These are phyloP conservation scores for Mesocricetus auratus DNA, from an alignment of 2,113 vertebrate genomes.

Conservation along the genomic window DNA sequence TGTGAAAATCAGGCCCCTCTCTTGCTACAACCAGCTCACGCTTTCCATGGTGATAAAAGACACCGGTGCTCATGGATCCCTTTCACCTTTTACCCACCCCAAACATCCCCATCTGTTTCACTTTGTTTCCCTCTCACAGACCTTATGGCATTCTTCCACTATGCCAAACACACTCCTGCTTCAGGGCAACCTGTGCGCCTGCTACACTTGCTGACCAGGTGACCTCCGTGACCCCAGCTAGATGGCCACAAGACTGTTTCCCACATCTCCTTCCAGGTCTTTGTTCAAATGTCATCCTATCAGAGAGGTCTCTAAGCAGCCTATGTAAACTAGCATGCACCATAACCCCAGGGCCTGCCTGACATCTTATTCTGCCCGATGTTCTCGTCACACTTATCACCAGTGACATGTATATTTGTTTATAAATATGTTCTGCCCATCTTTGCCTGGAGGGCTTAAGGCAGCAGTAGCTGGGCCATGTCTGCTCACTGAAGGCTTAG, in stretches of 20 bases:
- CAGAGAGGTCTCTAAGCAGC: not conserved
- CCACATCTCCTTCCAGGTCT: not conserved
- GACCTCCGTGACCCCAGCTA: not conserved
- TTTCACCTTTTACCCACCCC: not conserved
- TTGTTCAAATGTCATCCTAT: not conserved
- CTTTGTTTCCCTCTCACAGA: not conserved
- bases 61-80: fast-evolving
- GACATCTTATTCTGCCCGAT: not conserved
- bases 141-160: not conserved
- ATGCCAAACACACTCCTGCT: not conserved
- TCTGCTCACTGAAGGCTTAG: not conserved
- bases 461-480: not conserved
- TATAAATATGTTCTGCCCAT: not conserved
- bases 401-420: not conserved
- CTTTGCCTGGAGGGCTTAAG: not conserved
- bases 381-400: not conserved
- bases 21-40: not conserved
- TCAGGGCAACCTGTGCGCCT: not conserved
- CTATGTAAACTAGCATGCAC: not conserved
- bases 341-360: not conserved
- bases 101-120: not conserved
- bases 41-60: not conserved
- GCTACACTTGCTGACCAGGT: not conserved
- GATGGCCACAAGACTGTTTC: not conserved
- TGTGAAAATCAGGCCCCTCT: not conserved